phyloP scores from a whole-genome alignment of 2,797 vertebrate genomes.

The Schizopygopsis malacanthus region DNA sequence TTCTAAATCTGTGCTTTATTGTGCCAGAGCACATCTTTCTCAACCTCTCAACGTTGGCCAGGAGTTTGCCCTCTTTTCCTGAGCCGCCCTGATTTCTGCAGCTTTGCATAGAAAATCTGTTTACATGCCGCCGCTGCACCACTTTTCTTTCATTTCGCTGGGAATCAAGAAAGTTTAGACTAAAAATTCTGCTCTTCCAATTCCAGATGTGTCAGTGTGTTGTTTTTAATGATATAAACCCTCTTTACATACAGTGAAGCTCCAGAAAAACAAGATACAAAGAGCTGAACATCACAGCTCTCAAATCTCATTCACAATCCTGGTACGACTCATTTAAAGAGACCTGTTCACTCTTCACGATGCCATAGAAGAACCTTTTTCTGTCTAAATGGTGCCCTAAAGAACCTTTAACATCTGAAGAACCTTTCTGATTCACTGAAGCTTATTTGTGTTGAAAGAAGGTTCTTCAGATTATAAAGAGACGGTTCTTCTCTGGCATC shows the following conservation, averaged over 20 bases:
- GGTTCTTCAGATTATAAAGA: no score
- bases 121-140: constrained; percentile 1
- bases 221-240: background rate
- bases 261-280: background rate
- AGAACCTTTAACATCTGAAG: no score
- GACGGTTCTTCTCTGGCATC: no score
- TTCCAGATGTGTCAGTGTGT: background rate
- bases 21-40: constrained; percentile 55
- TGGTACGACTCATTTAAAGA: background rate
- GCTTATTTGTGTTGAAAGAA: no score
- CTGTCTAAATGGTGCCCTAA: no score
- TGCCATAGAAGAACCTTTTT: no score
- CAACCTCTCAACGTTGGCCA: constrained; percentile 23
- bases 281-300: background rate
- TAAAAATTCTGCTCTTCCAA: background rate
- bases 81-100: constrained; percentile 22
- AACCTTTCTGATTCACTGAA: no score
- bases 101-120: constrained; percentile 50
- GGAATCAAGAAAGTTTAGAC: constrained; percentile 3
- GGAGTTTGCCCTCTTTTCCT: constrained; percentile 39
- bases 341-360: no score
- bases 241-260: background rate
- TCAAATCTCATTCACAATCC: background rate
- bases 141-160: background rate
- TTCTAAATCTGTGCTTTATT: constrained; percentile 64